Evolutionary conservation across 92 coral and sea anemone genomes (phyloP), one percentile per base, ranked within the genome.

Genomic region (Bergia puertoricense): DNA sequence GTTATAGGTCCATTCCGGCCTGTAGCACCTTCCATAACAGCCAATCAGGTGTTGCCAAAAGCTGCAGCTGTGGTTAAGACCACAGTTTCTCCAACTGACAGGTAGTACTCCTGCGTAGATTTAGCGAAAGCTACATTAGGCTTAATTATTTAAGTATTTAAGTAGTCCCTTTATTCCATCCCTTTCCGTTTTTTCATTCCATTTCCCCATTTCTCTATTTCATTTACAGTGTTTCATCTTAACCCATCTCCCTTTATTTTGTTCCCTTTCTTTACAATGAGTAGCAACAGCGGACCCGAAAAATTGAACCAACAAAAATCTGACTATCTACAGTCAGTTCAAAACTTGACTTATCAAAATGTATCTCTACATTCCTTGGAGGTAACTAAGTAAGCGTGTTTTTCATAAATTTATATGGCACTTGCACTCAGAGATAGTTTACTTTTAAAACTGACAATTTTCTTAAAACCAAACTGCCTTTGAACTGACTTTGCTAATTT

Each of bases 1-100:
- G n/a, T n/a, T n/a, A n/a, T n/a, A n/a, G n/a, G n/a, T n/a, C n/a
- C n/a, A 54, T 86, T 89, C 62, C 72, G 40, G 30, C 50, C 46
- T 10, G 84, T 88, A 54, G 65, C 56, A n/a, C 44, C 86, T 11
- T 15, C 67, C 16, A 46, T 39, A 9, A 44, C 59, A 36, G 39
- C 42, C 56, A 54, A 38, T 46, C 79, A 84, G 68, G 56, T 37
- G 36, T 48, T 75, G 68, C 69, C 77, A 46, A 2, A 10, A 18
- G 5, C 87, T 30, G 43, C 78, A 71, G 87, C 87, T 22, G 46
- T 84, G 6, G 59, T 84, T 6, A 72, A 71, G 67, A 72, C 86
- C 74, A 39, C 45, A 5, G 67, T 84, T 8, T 84, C 87, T 23
- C 79, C 67, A 36, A 71, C 62, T 46, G 66, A 69, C 41, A 84